Conservation (phyloP, 2,113 vertebrate species). For the Pampusana beccarii region DNA sequence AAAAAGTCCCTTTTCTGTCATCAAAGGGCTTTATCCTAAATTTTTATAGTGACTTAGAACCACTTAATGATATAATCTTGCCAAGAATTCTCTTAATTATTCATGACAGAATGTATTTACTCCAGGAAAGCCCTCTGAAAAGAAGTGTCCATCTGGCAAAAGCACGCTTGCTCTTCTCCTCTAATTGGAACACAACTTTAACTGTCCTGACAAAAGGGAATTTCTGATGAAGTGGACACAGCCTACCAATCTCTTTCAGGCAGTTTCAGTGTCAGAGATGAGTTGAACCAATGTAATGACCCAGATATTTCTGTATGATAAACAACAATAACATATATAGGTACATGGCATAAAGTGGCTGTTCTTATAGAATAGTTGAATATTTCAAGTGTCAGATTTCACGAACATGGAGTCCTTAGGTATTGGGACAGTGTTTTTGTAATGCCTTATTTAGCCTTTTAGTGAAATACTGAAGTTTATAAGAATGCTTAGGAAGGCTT, state of each 20-base stretch:
- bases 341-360: accelerated
- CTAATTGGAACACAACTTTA: neutral
- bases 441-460: neutral
- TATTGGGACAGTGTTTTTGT: neutral
- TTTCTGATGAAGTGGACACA: neutral
- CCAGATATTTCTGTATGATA: neutral
- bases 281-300: neutral
- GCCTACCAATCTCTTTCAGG: neutral
- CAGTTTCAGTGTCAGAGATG: neutral
- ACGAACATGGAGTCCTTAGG: neutral
- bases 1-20: neutral
- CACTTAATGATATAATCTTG: neutral
- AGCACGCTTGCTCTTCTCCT: neutral
- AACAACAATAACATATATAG: neutral
- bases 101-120: neutral
- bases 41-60: neutral
- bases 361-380: neutral
- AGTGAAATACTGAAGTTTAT: neutral
- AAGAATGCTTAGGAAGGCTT: neutral
- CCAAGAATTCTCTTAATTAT: neutral
- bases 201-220: neutral
- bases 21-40: neutral
- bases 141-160: neutral
- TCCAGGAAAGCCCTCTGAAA: neutral
- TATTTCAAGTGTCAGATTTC: neutral